phyloP scores from a whole-genome alignment of 2,113 vertebrate species.

The Mustela lutreola region DNA sequence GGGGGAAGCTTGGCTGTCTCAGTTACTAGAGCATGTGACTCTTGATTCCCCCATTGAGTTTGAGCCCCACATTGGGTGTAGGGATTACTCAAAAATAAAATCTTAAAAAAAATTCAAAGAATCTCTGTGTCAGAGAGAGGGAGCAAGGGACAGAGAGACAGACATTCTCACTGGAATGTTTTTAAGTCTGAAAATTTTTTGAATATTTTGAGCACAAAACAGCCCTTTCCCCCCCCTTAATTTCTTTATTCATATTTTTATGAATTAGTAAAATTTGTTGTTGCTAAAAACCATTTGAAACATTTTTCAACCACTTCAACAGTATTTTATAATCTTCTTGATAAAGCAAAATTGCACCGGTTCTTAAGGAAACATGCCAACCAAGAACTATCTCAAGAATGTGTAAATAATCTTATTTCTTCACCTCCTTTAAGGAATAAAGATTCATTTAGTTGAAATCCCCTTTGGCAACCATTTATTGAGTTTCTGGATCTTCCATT shows the following conservation, averaged over 20 bases:
- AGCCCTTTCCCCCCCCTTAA: background rate
- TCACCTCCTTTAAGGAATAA: slow-evolving; percentile 56
- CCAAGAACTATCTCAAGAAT: slow-evolving; percentile 44
- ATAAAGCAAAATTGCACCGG: slow-evolving; percentile 36
- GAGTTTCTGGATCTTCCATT: background rate
- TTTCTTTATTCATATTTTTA: slow-evolving; percentile 15
- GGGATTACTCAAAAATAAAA: background rate
- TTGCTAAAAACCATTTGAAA: slow-evolving; percentile 43
- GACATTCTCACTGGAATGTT: background rate
- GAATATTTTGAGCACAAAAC: background rate
- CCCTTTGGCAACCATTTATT: background rate
- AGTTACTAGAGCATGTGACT: background rate
- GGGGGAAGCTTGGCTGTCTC: background rate
- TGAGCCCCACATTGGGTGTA: background rate
- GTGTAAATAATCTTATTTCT: slow-evolving; percentile 65
- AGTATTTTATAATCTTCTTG: slow-evolving; percentile 44
- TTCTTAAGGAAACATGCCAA: slow-evolving; percentile 62
- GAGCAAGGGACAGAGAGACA: background rate
- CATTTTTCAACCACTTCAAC: slow-evolving; percentile 23
- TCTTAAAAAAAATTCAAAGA: background rate
- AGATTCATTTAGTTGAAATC: slow-evolving; percentile 45
- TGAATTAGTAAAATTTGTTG: slow-evolving; percentile 20
- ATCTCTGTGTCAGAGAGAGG: background rate
- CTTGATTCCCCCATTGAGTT: background rate
- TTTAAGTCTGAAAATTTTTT: slow-evolving; percentile 42